phyloP scores from a whole-genome alignment of 2,888 invertebrate genomes.

The Chromoteleia sp. region DNA sequence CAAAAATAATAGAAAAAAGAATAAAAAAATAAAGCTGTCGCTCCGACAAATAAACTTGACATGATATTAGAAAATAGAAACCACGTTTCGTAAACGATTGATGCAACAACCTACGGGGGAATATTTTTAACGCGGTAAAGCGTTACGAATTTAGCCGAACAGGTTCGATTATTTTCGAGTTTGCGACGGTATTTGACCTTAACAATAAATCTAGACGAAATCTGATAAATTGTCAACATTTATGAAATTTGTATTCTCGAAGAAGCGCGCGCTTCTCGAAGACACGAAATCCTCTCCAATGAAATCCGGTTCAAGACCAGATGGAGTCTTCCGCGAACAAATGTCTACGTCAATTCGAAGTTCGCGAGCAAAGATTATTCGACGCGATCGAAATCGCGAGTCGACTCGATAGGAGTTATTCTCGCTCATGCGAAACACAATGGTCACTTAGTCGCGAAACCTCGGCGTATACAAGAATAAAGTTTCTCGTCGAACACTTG shows the following conservation, averaged over 20 bases:
- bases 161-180: constrained; percentile 24
- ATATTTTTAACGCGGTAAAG: constrained; percentile 33
- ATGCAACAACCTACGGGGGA: constrained; percentile 20
- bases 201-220: constrained; percentile 23
- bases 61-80: constrained; percentile 26
- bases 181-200: constrained; percentile 2
- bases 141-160: constrained; percentile 23
- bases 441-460: no score
- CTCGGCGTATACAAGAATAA: neutral
- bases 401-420: no score
- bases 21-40: no score
- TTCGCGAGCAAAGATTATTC: no score
- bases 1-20: no score
- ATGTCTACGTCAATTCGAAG: no score
- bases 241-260: neutral
- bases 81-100: constrained; percentile 28
- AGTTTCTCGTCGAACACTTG: constrained; percentile 10
- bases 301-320: no score
- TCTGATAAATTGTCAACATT: constrained; percentile 19
- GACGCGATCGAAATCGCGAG: no score
- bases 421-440: no score
- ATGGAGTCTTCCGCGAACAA: no score
- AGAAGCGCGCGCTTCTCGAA: no score
- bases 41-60: constrained; percentile 22
- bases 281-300: no score